A percentile compares a stretch with the other conserved stretches of the same genome.
Evolutionary conservation across 2,113 vertebrate species (phyloP).

Genomic region (Pseudopodoces humilis): DNA sequence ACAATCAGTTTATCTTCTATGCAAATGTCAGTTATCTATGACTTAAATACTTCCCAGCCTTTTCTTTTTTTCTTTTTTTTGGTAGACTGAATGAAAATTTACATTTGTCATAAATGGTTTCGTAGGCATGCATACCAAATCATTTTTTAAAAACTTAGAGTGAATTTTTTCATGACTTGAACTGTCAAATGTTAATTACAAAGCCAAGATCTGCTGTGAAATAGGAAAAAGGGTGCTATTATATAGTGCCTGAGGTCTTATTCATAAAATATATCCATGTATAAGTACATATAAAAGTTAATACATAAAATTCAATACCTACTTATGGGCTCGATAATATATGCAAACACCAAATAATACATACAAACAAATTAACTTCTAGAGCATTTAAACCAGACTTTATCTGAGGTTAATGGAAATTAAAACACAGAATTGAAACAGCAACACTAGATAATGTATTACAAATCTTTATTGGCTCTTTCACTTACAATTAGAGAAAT

Average conservation of each 20-base stretch:
- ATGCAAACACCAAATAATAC: background rate
- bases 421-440: background rate
- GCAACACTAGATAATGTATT: background rate
- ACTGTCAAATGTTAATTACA: background rate
- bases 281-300: background rate
- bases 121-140: background rate
- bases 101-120: background rate
- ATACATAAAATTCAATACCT: background rate
- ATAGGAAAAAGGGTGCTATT: background rate
- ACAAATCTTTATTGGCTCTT: background rate
- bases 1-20: background rate
- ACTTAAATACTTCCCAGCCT: background rate
- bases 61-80: background rate
- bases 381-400: background rate
- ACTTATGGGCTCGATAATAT: fast-evolving
- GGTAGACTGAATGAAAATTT: background rate
- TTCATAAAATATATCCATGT: background rate
- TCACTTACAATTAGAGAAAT: background rate
- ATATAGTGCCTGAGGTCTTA: background rate
- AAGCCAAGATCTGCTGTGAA: background rate
- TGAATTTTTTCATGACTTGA: background rate
- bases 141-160: background rate
- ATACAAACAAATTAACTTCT: background rate
- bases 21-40: background rate
- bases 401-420: background rate